A percentile compares a stretch with the other conserved stretches of the same genome.
Conservation (phyloP, 2,113 vertebrate genomes). For the Platycercus adscitus region DNA sequence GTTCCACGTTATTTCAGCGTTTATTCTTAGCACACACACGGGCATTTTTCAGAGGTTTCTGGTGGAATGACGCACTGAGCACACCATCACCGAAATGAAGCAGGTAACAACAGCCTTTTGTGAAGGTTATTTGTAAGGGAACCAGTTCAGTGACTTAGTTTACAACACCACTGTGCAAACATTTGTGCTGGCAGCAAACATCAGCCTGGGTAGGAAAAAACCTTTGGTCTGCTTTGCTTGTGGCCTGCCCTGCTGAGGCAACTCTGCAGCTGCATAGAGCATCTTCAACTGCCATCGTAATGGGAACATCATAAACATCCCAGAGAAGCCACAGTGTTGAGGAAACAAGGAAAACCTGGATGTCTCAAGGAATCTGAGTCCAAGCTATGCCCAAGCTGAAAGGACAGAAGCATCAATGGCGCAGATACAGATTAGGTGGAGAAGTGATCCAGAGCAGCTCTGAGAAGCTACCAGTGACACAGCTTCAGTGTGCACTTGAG, state of each 20-base stretch:
- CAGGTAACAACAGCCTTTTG: neutral
- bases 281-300: neutral
- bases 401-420: neutral
- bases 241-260: neutral
- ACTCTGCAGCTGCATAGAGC: neutral
- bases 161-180: neutral
- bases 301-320: neutral
- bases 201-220: neutral
- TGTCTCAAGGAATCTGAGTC: neutral
- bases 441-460: neutral
- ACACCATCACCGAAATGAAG: neutral
- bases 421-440: neutral
- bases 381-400: neutral
- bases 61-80: neutral
- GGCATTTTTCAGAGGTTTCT: neutral
- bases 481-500: neutral
- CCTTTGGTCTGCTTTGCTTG: rapidly evolving
- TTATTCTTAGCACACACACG: neutral
- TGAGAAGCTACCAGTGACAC: neutral
- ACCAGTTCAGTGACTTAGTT: neutral
- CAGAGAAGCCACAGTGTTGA: rapidly evolving
- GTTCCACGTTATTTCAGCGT: neutral
- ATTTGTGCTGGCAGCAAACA: neutral
- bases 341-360: neutral
- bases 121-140: neutral